Percentiles rank a stretch among this genome's conserved stretches.
Evolutionary conservation across 2,888 invertebrate genomes (phyloP).

Genomic region (Cyaniris semiargus): DNA sequence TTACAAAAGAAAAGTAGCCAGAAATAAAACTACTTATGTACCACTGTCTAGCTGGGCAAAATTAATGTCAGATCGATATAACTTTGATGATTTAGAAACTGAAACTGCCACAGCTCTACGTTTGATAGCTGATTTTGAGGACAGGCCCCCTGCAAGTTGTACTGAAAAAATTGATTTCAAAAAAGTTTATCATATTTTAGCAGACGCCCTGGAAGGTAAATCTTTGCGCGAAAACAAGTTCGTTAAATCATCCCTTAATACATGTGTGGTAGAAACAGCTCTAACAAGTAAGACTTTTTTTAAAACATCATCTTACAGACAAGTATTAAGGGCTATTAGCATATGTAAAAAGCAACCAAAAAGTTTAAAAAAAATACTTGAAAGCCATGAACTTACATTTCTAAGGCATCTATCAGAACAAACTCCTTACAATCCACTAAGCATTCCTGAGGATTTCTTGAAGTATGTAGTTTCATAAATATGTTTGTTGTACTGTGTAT

Average conservation of each 20-base stretch:
- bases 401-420: slow-evolving; percentile 54
- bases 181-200: slow-evolving; percentile 59
- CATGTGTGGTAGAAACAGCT: slow-evolving; percentile 63
- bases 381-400: slow-evolving; percentile 49
- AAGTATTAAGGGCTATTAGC: slow-evolving; percentile 50
- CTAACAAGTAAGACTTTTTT: slow-evolving; percentile 59
- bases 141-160: slow-evolving; percentile 50
- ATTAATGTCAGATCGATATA: slow-evolving; percentile 53
- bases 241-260: slow-evolving; percentile 50
- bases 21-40: slow-evolving; percentile 44
- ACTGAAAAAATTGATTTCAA: slow-evolving; percentile 60
- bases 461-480: slow-evolving; percentile 38
- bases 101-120: slow-evolving; percentile 60
- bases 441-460: slow-evolving; percentile 54
- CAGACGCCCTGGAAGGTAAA: slow-evolving; percentile 69
- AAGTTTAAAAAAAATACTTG: slow-evolving; percentile 49
- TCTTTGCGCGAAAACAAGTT: slow-evolving; percentile 49
- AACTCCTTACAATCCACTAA: slow-evolving; percentile 61
- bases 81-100: slow-evolving; percentile 55
- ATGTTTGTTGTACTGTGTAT: not conserved
- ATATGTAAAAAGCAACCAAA: slow-evolving; percentile 48
- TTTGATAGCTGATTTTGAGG: slow-evolving; percentile 65
- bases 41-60: slow-evolving; percentile 63
- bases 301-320: slow-evolving; percentile 46
- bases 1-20: slow-evolving; percentile 38